phyloP scores from a whole-genome alignment of 2,888 invertebrate genomes.

The Cephus pygmeus region DNA sequence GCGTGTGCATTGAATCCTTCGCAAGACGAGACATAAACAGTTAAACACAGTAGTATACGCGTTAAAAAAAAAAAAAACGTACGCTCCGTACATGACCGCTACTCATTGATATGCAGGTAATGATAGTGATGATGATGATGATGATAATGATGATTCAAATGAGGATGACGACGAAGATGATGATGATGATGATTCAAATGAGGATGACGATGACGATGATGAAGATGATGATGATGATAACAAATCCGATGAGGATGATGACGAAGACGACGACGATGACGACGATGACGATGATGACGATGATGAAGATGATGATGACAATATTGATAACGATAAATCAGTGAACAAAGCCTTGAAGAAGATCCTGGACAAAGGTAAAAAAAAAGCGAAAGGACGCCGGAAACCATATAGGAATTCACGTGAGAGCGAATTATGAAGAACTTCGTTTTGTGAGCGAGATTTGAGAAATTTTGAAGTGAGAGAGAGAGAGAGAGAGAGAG shows the following conservation, averaged over 20 bases:
- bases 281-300: constrained; percentile 51
- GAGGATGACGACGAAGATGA: constrained; percentile 64
- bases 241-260: constrained; percentile 65
- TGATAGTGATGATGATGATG: constrained; percentile 67
- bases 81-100: constrained; percentile 41
- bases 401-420: constrained; percentile 54
- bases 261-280: constrained; percentile 58
- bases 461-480: not conserved
- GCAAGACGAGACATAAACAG: too few species aligned
- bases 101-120: constrained; percentile 60
- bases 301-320: constrained; percentile 42
- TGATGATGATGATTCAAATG: constrained; percentile 62
- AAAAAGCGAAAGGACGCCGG: constrained; percentile 53
- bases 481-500: constrained; percentile 28
- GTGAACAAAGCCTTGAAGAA: constrained; percentile 45
- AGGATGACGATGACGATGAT: constrained; percentile 54
- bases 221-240: constrained; percentile 64
- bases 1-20: too few species aligned
- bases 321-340: constrained; percentile 24
- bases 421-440: constrained; percentile 53
- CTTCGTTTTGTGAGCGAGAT: constrained; percentile 45
- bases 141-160: constrained; percentile 58
- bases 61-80: constrained; percentile 1
- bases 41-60: too few species aligned
- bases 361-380: constrained; percentile 60